These are phyloP conservation scores for Trichacis sp. DNA, from an alignment of 2,888 invertebrate species.

Conservation along the genomic window DNA sequence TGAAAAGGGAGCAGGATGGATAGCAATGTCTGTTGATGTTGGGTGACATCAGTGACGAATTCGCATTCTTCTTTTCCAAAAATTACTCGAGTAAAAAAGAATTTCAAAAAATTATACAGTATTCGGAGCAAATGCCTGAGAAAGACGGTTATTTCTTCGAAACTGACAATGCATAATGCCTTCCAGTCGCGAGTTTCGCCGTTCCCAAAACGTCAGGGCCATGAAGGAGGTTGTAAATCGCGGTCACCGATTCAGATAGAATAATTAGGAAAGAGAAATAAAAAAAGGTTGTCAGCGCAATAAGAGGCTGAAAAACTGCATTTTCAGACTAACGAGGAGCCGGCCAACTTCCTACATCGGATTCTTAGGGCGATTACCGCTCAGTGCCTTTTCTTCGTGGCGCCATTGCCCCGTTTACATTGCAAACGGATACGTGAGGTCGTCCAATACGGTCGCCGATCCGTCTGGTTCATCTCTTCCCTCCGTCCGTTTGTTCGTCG, in stretches of 20 bases:
- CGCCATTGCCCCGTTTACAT: conserved; percentile 13
- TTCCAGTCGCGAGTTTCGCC: conserved; percentile 32
- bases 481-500: conserved; percentile 18
- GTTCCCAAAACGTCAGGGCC: conserved; percentile 20
- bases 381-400: conserved; percentile 9
- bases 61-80: conserved; percentile 48
- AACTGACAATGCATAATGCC: no score
- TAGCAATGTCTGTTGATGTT: conserved; percentile 59
- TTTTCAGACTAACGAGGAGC: conserved; percentile 11
- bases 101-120: no score
- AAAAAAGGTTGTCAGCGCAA: conserved; percentile 1
- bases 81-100: no score
- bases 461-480: conserved; percentile 42
- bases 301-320: conserved; percentile 9
- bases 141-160: no score
- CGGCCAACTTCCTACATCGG: conserved; percentile 3
- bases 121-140: no score
- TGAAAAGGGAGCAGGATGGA: conserved; percentile 55
- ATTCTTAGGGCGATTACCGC: conserved; percentile 6
- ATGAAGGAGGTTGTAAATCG: conserved; percentile 14
- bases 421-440: conserved; percentile 22
- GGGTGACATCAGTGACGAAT: conserved; percentile 33
- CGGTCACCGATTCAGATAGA: conserved; percentile 7
- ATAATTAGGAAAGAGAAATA: background rate
- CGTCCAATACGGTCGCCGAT: conserved; percentile 37